Percentiles rank a stretch among this genome's conserved stretches.
Evolutionary conservation across 2,113 vertebrate genomes (phyloP).

Genomic region (Rhinoptilus africanus): DNA sequence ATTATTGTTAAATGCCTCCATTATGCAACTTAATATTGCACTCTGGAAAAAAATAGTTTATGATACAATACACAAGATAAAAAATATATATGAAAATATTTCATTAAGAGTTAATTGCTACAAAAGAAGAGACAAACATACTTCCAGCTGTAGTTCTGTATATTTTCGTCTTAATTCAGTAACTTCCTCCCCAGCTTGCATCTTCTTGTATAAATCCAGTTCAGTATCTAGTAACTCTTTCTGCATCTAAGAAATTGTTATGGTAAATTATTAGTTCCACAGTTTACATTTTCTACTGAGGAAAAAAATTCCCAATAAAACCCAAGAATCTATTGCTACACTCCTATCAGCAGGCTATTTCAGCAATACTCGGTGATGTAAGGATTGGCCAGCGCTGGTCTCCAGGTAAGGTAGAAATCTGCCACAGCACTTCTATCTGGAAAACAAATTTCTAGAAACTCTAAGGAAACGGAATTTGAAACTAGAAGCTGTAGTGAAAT

Average conservation of each 20-base stretch:
- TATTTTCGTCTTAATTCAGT: conserved; percentile 90
- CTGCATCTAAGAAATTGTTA: conserved; percentile 83
- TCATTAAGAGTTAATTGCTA: neutral
- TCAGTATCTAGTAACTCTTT: conserved; percentile 95
- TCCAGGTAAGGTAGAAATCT: neutral
- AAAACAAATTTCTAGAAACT: neutral
- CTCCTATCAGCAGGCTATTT: neutral
- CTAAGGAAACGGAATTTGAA: neutral
- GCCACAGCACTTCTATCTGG: neutral
- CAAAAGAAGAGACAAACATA: conserved; percentile 67
- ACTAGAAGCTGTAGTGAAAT: neutral
- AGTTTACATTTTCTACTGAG: neutral
- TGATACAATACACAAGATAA: neutral
- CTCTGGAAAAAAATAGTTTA: neutral
- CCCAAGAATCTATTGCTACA: neutral
- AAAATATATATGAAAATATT: neutral
- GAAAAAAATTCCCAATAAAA: neutral
- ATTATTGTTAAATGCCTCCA: neutral
- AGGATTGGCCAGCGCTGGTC: neutral
- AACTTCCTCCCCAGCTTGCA: conserved; percentile 95
- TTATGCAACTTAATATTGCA: neutral
- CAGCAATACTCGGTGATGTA: neutral
- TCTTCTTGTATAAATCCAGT: conserved; percentile 95
- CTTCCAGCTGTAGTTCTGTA: conserved; percentile 93
- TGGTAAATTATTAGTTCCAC: neutral